Conservation (phyloP, 2,888 invertebrate species). For the Endomychus coccineus region DNA sequence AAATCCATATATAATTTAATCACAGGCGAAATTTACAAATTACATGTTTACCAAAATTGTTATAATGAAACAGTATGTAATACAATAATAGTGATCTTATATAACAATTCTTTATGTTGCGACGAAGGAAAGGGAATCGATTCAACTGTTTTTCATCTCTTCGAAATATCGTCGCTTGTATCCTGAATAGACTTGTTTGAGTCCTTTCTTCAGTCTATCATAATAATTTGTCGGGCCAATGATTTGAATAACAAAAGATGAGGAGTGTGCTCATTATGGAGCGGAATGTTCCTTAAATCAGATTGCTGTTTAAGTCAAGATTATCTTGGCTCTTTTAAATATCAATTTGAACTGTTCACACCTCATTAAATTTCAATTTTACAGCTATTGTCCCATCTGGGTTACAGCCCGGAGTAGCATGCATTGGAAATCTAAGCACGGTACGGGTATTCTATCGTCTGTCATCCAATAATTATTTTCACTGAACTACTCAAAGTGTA, state of each 20-base stretch:
- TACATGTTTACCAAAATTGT: too few relatives aligned
- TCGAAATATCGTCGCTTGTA: too few relatives aligned
- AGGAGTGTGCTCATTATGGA: conserved; percentile 39
- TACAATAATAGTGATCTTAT: too few relatives aligned
- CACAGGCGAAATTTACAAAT: too few relatives aligned
- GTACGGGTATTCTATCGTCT: conserved; percentile 12
- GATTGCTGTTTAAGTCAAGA: conserved; percentile 44
- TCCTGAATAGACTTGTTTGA: too few relatives aligned
- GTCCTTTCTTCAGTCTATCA: conserved; percentile 30
- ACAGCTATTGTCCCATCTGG: conserved; percentile 48
- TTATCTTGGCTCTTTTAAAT: conserved; percentile 47
- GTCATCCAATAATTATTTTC: conserved; percentile 15
- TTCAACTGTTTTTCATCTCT: too few relatives aligned
- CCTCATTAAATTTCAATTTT: conserved; percentile 48
- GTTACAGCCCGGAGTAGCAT: conserved; percentile 42
- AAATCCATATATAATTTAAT: too few relatives aligned
- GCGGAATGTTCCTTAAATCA: conserved; percentile 45
- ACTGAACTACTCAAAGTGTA: too few relatives aligned
- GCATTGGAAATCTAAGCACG: conserved; percentile 38
- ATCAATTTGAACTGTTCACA: conserved; percentile 47
- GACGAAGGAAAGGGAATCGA: too few relatives aligned
- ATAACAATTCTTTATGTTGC: too few relatives aligned
- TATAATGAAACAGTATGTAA: too few relatives aligned
- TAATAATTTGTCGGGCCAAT: conserved; percentile 43
- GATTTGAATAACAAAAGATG: conserved; percentile 41